Evolutionary conservation across 1,140 invertebrate species (phyloP).

Genomic region (Drosophila quadrilineata): DNA sequence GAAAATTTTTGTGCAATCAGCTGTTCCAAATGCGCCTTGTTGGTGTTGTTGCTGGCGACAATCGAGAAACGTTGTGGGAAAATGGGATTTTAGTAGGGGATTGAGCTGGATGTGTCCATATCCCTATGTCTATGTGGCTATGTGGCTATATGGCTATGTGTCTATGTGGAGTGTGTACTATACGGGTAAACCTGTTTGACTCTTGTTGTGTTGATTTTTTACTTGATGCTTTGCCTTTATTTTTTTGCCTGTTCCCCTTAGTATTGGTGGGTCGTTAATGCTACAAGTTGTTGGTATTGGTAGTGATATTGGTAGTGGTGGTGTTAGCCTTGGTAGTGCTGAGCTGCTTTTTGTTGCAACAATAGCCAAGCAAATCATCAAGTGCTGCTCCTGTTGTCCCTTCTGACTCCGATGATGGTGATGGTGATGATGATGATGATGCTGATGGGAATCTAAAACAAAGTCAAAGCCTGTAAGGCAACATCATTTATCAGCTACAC

Average conservation of each 20-base stretch:
- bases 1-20: constrained; percentile 75
- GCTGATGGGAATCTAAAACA: constrained; percentile 56
- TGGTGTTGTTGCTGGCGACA: not conserved
- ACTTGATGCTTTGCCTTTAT: constrained; percentile 27
- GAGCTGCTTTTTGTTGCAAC: constrained; percentile 58
- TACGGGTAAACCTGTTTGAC: constrained; percentile 78
- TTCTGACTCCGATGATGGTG: constrained; percentile 4
- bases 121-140: constrained; percentile 28
- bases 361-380: constrained; percentile 70
- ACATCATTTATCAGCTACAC: constrained; percentile 77
- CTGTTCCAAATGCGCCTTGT: constrained; percentile 39
- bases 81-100: constrained; percentile 38
- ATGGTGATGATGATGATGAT: constrained; percentile 12
- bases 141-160: constrained; percentile 11
- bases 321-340: constrained; percentile 18
- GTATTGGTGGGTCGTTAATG: constrained; percentile 38
- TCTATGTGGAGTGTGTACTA: constrained; percentile 50
- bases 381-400: constrained; percentile 52
- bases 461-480: constrained; percentile 43
- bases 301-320: too few relatives aligned
- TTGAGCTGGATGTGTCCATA: constrained; percentile 9
- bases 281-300: constrained; percentile 35
- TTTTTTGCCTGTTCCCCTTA: constrained; percentile 5
- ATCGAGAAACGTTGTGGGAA: constrained; percentile 62
- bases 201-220: constrained; percentile 73